Conservation (phyloP, 2,113 vertebrate species). For the Urocynchramus pylzowi region DNA sequence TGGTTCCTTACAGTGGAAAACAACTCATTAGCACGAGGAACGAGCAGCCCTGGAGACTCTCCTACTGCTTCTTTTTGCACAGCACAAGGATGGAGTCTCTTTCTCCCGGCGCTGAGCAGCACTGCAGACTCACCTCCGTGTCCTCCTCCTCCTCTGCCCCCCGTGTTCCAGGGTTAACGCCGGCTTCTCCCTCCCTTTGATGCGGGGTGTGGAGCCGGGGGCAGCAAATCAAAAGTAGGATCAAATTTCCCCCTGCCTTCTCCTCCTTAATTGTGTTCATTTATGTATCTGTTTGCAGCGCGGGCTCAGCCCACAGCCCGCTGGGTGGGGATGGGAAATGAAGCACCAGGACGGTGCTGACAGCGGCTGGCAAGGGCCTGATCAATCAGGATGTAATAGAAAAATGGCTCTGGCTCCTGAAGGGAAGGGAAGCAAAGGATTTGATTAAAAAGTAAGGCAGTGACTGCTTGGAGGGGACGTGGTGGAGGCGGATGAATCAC, state of each 20-base stretch:
- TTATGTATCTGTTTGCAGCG: background rate
- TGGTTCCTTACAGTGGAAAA: constrained; percentile 12
- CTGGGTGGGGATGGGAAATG: constrained; percentile 36
- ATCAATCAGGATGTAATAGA: constrained; percentile 38
- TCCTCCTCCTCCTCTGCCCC: background rate
- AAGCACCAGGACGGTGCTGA: background rate
- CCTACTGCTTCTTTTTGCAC: background rate
- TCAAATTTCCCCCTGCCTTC: background rate
- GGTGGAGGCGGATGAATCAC: background rate
- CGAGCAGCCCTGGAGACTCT: background rate
- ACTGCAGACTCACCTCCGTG: background rate
- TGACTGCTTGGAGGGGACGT: background rate
- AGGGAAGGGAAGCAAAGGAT: constrained; percentile 9
- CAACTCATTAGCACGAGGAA: constrained; percentile 47
- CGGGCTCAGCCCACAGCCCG: constrained; percentile 5
- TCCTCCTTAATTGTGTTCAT: background rate
- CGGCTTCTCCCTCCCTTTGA: background rate
- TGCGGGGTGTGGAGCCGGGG: background rate
- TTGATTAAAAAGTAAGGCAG: constrained; percentile 34
- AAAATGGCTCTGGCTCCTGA: constrained; percentile 7
- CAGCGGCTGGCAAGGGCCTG: background rate
- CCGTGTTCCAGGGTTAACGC: background rate
- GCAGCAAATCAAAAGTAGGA: background rate
- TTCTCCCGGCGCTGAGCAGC: background rate
- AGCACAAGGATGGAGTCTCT: background rate